Conservation (phyloP, 2,797 vertebrate genomes). For the Pseudochaenichthys georgianus region DNA sequence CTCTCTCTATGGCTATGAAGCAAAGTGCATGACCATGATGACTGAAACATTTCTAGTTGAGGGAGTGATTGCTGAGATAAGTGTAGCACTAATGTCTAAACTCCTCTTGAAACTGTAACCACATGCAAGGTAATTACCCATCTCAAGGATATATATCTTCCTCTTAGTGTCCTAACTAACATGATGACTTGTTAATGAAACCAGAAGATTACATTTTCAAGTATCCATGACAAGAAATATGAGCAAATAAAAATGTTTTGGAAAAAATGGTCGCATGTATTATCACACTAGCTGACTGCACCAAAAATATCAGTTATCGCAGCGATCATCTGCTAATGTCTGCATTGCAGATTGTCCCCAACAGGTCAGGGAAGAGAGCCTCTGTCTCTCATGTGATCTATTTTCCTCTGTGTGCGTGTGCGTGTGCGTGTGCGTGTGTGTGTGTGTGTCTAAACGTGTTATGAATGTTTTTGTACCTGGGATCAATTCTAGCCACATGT, state of each 20-base stretch:
- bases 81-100: conserved; percentile 18
- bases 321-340: conserved; percentile 65
- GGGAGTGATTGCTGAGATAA: conserved; percentile 5
- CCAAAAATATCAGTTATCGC: conserved; percentile 61
- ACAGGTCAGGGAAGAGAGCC: conserved; percentile 75
- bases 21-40: background rate
- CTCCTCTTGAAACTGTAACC: conserved; percentile 15
- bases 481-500: conserved; percentile 59
- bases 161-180: conserved; percentile 2
- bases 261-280: conserved; percentile 17
- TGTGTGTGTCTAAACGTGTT: conserved; percentile 1
- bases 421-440: conserved; percentile 23
- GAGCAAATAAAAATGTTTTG: conserved; percentile 17
- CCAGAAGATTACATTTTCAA: conserved; percentile 18
- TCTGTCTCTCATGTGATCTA: conserved; percentile 55
- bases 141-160: conserved; percentile 14
- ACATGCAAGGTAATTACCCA: conserved; percentile 30
- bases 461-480: conserved; percentile 45
- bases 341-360: conserved; percentile 69
- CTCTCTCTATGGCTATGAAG: conserved; percentile 3
- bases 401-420: conserved; percentile 56
- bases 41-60: conserved; percentile 16
- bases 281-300: conserved; percentile 35
- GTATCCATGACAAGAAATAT: conserved; percentile 5
- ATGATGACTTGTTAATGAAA: conserved; percentile 16